Evolutionary conservation across 2,797 vertebrate species (phyloP), one percentile per base, ranked within the genome.

Genomic region (Brachymystax lenok): DNA sequence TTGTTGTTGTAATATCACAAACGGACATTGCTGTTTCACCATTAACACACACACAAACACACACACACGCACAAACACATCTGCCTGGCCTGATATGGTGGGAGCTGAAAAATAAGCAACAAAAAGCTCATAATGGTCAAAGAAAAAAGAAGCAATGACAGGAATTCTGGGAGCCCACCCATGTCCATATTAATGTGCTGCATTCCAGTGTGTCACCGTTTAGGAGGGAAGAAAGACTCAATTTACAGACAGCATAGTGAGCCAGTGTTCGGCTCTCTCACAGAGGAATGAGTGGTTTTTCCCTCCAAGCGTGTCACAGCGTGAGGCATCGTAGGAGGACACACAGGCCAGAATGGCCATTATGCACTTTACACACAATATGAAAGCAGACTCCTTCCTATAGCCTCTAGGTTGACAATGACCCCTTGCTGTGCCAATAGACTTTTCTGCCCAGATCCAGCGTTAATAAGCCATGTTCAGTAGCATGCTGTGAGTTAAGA

Each of bases 101-200:
- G 76, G 73, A 66, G 78, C 28, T 56, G 78, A 13, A 46, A 46
- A 10, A 10, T 2, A 40, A 40, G 40, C 40, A 40, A 40, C 40
- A 40, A 40, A 40, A 46, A 46, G 84, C 75, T 75, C 40, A 79
- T 74, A 76, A 74, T 64, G 84, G 80, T 84, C 84, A 86, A 82
- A 84, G 81, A 71, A 77, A 85, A 83, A 78, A 81, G 51, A 74
- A 78, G 89, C 92, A 91, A 93, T 92, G 94, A 85, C 70, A 88
- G 89, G 93, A 94, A 94, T 94, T 91, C 89, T 71, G 80, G 70
- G 71, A 91, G 91, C 90, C 93, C 93, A 93, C 94, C 91, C 92
- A 92, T 91, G 90, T 91, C 88, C 89, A 89, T 87, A 91, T 91
- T 90, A 91, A 91, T 92, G 88, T 87, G 84, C 86, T 67, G 88